Evolutionary conservation across 1,140 invertebrate species (phyloP).

Genomic region (Drosophila bocki): DNA sequence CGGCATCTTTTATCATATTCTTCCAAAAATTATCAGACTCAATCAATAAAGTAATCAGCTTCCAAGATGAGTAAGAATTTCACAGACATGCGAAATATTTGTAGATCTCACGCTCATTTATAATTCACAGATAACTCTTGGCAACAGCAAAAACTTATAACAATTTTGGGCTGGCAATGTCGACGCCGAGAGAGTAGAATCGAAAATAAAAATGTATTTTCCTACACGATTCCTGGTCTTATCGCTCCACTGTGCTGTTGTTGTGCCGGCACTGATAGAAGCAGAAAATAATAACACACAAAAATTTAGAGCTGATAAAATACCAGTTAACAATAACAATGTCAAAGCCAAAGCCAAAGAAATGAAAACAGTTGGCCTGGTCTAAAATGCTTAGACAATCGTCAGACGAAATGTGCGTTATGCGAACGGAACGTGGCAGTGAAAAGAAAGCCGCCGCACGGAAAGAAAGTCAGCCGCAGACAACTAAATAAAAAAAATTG

Average conservation of each 20-base stretch:
- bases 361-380: slow-evolving; percentile 35
- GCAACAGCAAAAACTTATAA: slow-evolving; percentile 24
- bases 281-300: slow-evolving; percentile 21
- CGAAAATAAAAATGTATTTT: slow-evolving; percentile 33
- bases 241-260: slow-evolving; percentile 20
- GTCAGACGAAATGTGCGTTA: slow-evolving; percentile 43
- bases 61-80: slow-evolving; percentile 26
- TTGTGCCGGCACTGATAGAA: slow-evolving; percentile 26
- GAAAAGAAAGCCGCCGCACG: slow-evolving; percentile 69
- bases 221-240: slow-evolving; percentile 20
- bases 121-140: slow-evolving; percentile 35
- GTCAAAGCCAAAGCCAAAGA: slow-evolving; percentile 26
- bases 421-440: slow-evolving; percentile 55
- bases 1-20: not conserved
- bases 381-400: slow-evolving; percentile 38
- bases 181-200: slow-evolving; percentile 4
- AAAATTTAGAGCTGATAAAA: slow-evolving; percentile 66
- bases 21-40: not conserved
- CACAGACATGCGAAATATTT: slow-evolving; percentile 10
- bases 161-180: slow-evolving; percentile 47
- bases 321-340: slow-evolving; percentile 61
- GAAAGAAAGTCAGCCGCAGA: slow-evolving; percentile 65
- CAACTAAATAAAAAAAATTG: slow-evolving; percentile 34
- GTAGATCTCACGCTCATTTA: slow-evolving; percentile 26
- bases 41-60: slow-evolving; percentile 17